phyloP scores from a whole-genome alignment of 1,140 invertebrate species.

The Sogatella furcifera region DNA sequence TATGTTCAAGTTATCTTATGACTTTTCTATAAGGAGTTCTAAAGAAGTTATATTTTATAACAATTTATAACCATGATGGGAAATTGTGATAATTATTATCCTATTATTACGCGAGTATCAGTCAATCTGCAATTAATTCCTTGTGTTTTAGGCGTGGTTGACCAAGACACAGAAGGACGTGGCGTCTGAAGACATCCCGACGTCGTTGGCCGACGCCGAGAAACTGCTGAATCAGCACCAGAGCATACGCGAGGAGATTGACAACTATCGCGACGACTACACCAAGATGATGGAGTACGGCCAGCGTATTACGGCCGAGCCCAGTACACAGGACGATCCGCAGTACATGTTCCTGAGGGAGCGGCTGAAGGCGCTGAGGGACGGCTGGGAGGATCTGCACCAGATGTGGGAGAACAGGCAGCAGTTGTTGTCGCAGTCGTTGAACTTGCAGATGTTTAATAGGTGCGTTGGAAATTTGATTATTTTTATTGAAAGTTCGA shows the following conservation, averaged over 20 bases:
- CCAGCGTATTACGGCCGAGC: conserved; percentile 78
- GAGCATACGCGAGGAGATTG: conserved; percentile 96
- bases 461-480: no score
- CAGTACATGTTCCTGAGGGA: conserved; percentile 99
- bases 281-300: conserved; percentile 99
- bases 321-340: conserved; percentile 80
- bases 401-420: conserved; percentile 99
- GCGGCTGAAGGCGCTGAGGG: conserved; percentile 90
- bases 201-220: conserved; percentile 92
- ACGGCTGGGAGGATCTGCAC: conserved; percentile 97
- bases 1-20: no score
- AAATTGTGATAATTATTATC: no score
- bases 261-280: conserved; percentile 97
- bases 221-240: conserved; percentile 93
- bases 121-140: no score
- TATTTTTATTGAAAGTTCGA: no score
- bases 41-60: no score
- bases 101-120: no score
- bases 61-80: no score
- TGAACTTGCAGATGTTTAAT: conserved; percentile 91
- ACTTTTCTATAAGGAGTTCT: no score
- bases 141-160: conserved; percentile 60
- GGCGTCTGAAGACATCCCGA: conserved; percentile 95
- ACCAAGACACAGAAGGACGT: conserved; percentile 96
- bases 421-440: conserved; percentile 83